Evolutionary conservation across 2,888 invertebrate genomes (phyloP), one percentile per base, ranked within the genome.

Genomic region (Melieria omissa): DNA sequence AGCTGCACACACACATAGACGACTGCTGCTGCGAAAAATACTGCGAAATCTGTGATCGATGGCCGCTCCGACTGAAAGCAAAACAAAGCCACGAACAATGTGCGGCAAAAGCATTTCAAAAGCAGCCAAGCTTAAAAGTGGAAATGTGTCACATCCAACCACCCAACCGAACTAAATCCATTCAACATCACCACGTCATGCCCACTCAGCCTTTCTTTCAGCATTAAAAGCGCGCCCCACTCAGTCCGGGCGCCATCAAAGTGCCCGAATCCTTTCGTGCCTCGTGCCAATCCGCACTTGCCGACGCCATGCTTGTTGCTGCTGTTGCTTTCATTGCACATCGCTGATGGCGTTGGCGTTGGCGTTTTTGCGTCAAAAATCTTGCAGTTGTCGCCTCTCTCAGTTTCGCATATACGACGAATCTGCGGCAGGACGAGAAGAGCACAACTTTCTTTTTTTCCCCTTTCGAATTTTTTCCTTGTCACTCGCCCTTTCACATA

Each of bases 61-160:
- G 82, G 81, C 79, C 77, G 79, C 80, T 80, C 63, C 73, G 71
- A 78, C 61, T 41, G 69, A 73, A 44, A 47, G 16, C 45, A 65
- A 65, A 57, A 57, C 16, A 55, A 14, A 9, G 47, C n/a, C 55
- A 73, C 70, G 63, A 64, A 71, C 46, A 71, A 55, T 14, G 61
- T 57, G 80, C 77, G 81, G 78, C 77, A 78, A 77, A 82, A 79
- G 78, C 80, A 79, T 83, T 81, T 79, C 81, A 82, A 83, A 80
- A 80, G 82, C 81, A 83, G 81, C 81, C 77, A 78, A 79, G 79
- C 82, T 84, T 82, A 81, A 84, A 82, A 84, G 81, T 82, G 81
- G 79, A 84, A 85, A 83, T 83, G 80, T 84, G 84, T 85, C 84
- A 81, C 80, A 82, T 74, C 45, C 52, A 57, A 42, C 61, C 4